Conservation (phyloP, 2,113 vertebrate genomes). For the Micromys minutus region DNA sequence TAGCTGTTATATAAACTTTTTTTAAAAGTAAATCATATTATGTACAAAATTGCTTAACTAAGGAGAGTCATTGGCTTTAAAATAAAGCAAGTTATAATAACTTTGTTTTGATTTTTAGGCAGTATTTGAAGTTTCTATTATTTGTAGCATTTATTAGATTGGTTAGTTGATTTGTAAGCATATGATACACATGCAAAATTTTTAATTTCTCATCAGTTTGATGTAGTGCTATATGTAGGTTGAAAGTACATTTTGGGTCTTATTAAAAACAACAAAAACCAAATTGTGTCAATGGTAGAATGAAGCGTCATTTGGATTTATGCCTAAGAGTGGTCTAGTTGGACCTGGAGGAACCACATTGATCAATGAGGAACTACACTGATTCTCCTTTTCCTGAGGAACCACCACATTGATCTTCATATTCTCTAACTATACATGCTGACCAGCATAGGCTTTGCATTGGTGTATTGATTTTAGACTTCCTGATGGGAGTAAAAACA, state of each 20-base stretch:
- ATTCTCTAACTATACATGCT: too few species aligned
- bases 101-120: neutral
- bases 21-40: neutral
- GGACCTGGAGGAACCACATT: too few species aligned
- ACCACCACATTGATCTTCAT: too few species aligned
- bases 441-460: too few species aligned
- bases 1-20: neutral
- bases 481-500: too few species aligned
- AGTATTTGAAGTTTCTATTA: neutral
- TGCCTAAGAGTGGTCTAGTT: too few species aligned
- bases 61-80: neutral
- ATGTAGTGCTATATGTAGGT: rapidly evolving
- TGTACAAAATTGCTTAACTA: neutral
- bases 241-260: neutral
- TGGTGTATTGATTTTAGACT: too few species aligned
- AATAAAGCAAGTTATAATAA: neutral
- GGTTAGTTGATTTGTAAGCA: neutral
- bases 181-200: neutral
- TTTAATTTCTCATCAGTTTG: neutral
- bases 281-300: too few species aligned
- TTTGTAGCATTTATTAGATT: neutral
- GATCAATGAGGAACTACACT: too few species aligned
- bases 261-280: too few species aligned
- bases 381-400: too few species aligned
- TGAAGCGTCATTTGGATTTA: too few species aligned